Conservation (phyloP, 2,888 invertebrate genomes). For the Neelides folsomi region DNA sequence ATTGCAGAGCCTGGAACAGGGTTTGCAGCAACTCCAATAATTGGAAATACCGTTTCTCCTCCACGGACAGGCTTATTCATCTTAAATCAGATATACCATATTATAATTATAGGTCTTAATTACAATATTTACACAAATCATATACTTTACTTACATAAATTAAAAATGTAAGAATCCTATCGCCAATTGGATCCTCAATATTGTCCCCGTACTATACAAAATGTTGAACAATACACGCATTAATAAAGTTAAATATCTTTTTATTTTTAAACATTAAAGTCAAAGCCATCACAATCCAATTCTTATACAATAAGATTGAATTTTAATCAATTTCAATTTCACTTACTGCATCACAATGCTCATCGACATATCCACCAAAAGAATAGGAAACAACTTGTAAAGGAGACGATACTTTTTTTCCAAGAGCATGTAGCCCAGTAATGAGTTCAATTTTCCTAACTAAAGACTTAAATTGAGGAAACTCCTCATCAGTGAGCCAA, state of each 20-base stretch:
- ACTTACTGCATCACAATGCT: background rate
- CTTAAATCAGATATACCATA: background rate
- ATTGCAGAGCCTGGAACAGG: slow-evolving; percentile 1
- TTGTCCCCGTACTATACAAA: background rate
- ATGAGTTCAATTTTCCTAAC: too few species aligned
- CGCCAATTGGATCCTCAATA: too few species aligned
- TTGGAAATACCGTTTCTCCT: slow-evolving; percentile 5
- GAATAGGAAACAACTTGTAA: too few species aligned
- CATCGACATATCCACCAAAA: too few species aligned
- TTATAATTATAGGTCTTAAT: background rate
- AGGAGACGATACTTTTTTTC: too few species aligned
- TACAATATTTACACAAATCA: background rate
- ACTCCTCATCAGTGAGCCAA: too few species aligned
- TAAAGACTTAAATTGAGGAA: background rate
- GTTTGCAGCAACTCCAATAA: slow-evolving; percentile 2
- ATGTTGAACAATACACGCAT: too few species aligned
- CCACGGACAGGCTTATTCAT: slow-evolving; percentile 2
- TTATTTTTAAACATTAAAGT: too few species aligned
- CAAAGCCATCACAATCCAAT: too few species aligned
- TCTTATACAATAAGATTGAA: background rate
- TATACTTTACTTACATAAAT: background rate
- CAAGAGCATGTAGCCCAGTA: too few species aligned
- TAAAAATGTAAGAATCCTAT: too few species aligned
- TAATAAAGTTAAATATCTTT: too few species aligned
- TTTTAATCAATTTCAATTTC: background rate